phyloP scores from a whole-genome alignment of 2,797 vertebrate species.

The Urosaurus nigricauda region DNA sequence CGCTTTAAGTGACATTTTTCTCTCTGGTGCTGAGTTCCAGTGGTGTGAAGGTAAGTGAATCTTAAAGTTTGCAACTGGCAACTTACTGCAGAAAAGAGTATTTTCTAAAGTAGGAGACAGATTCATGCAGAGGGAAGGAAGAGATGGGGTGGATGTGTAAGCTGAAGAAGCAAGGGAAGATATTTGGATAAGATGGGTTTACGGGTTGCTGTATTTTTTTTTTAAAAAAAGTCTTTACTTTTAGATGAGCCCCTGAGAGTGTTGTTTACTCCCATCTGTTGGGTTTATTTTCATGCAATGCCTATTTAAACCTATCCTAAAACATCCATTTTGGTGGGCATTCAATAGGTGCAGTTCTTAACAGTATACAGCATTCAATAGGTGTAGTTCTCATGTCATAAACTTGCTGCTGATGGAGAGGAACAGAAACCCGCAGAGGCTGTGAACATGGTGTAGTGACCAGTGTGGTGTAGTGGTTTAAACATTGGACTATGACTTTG shows the following conservation, averaged over 20 bases:
- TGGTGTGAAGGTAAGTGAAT: not conserved
- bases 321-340: too few species aligned
- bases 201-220: not conserved
- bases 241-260: accelerated
- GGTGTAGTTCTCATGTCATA: not conserved
- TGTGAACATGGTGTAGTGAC: too few species aligned
- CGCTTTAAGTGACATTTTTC: not conserved
- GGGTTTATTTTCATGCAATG: not conserved
- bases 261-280: not conserved
- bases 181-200: not conserved
- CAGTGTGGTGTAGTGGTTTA: not conserved
- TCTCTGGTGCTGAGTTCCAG: not conserved
- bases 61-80: not conserved
- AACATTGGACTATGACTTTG: too few species aligned
- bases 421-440: not conserved
- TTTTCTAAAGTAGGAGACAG: not conserved
- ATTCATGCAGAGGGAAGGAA: not conserved
- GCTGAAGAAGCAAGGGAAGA: not conserved
- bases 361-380: not conserved
- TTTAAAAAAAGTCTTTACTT: not conserved
- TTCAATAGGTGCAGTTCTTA: not conserved
- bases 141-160: too few species aligned
- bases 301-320: not conserved
- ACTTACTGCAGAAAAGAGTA: too few species aligned
- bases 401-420: not conserved